Percentiles rank a stretch among this genome's conserved stretches.
Evolutionary conservation across 2,888 invertebrate genomes (phyloP).

Genomic region (Dysmachus trigonus): DNA sequence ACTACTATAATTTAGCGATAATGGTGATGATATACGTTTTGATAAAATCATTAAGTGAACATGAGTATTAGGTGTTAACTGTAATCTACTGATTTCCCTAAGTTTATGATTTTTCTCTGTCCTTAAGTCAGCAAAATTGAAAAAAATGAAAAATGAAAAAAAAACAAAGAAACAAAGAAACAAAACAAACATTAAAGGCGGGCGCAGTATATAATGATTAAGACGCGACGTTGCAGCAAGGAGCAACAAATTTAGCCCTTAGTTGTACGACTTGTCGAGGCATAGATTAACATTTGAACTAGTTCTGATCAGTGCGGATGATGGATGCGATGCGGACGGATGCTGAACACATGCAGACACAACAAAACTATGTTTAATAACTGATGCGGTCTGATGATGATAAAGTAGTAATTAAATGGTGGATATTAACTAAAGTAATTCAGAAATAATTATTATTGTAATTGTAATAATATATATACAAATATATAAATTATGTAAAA

Average conservation of each 20-base stretch:
- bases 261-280: not conserved
- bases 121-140: constrained; percentile 20
- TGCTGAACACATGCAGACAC: constrained; percentile 16
- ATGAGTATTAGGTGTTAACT: constrained; percentile 42
- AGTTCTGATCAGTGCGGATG: not conserved
- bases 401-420: constrained; percentile 42
- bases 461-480: constrained; percentile 53
- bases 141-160: not conserved
- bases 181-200: constrained; percentile 19
- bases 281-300: constrained; percentile 25
- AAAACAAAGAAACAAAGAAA: constrained; percentile 9
- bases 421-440: constrained; percentile 44
- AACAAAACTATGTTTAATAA: constrained; percentile 35
- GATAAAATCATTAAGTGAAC: constrained; percentile 43
- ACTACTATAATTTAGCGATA: constrained; percentile 40
- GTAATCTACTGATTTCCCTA: constrained; percentile 37
- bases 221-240: not conserved
- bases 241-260: not conserved
- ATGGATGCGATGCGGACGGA: not conserved
- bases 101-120: constrained; percentile 32
- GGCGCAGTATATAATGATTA: not conserved
- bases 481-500: constrained; percentile 54
- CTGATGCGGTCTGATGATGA: constrained; percentile 7
- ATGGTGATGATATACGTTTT: constrained; percentile 43
- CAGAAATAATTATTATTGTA: constrained; percentile 50